Evolutionary conservation across 2,888 invertebrate genomes (phyloP).

Genomic region (Papilio elwesi): DNA sequence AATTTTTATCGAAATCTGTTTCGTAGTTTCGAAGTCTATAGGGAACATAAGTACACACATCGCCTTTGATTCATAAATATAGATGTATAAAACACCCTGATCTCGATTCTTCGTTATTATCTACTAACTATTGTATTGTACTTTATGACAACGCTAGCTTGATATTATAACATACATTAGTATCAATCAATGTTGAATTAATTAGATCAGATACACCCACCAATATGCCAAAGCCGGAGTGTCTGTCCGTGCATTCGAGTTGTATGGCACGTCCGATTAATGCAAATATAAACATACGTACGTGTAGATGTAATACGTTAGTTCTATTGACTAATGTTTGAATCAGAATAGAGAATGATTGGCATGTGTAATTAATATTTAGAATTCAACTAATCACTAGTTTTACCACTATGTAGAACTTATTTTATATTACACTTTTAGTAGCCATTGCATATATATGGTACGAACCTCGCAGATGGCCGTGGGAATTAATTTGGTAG

Average conservation of each 20-base stretch:
- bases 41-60: too few species aligned
- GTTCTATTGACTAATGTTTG: constrained; percentile 10
- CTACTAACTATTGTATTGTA: neutral
- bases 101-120: neutral
- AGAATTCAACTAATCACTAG: neutral
- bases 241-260: constrained; percentile 44
- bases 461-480: too few species aligned
- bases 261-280: constrained; percentile 32
- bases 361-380: neutral
- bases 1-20: too few species aligned
- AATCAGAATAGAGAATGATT: neutral
- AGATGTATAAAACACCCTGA: neutral
- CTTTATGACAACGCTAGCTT: constrained; percentile 68
- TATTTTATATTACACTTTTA: neutral
- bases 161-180: constrained; percentile 74
- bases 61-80: too few species aligned
- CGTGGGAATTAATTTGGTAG: neutral
- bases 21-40: too few species aligned
- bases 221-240: constrained; percentile 44
- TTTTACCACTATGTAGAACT: neutral
- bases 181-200: constrained; percentile 82
- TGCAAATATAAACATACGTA: constrained; percentile 18
- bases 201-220: constrained; percentile 82
- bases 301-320: constrained; percentile 16
- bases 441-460: too few species aligned